Conservation (phyloP, 1,140 invertebrate species). For the Diorhabda elongata region DNA sequence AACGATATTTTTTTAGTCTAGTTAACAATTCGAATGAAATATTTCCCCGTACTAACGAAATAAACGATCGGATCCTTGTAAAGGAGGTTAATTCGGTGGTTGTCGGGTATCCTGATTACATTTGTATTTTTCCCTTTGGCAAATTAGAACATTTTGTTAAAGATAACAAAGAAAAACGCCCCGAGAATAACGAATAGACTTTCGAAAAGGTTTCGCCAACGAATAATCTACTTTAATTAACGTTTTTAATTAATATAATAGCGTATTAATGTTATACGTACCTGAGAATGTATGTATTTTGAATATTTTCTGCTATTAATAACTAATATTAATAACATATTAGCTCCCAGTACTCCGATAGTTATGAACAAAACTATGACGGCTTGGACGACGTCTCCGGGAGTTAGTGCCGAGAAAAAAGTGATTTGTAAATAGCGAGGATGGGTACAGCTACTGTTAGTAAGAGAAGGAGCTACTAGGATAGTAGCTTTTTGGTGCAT, state of each 20-base stretch:
- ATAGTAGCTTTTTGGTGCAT: constrained; percentile 49
- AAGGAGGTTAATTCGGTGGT: constrained; percentile 6
- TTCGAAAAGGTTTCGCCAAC: background rate
- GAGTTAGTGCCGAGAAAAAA: constrained; percentile 58
- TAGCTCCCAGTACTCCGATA: constrained; percentile 70
- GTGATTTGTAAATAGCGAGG: constrained; percentile 57
- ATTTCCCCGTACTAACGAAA: constrained; percentile 3
- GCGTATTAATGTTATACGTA: constrained; percentile 42
- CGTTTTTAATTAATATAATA: background rate
- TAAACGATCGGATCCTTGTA: constrained; percentile 4
- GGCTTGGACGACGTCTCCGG: constrained; percentile 67
- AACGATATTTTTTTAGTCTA: constrained; percentile 5
- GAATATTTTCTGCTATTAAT: constrained; percentile 75
- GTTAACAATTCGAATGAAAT: background rate
- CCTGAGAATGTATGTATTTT: constrained; percentile 81
- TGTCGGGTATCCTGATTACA: constrained; percentile 12
- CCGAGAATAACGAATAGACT: background rate
- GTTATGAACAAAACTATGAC: constrained; percentile 70
- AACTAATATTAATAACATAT: constrained; percentile 75
- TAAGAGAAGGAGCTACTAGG: constrained; percentile 68
- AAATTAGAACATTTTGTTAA: background rate
- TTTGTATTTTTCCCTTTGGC: constrained; percentile 10
- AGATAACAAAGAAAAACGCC: background rate
- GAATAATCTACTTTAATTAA: background rate
- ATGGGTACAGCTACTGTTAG: constrained; percentile 75